A percentile compares a stretch with the other conserved stretches of the same genome.
phyloP scores from a whole-genome alignment of 2,888 invertebrate genomes.

The Ditula angustiorana region DNA sequence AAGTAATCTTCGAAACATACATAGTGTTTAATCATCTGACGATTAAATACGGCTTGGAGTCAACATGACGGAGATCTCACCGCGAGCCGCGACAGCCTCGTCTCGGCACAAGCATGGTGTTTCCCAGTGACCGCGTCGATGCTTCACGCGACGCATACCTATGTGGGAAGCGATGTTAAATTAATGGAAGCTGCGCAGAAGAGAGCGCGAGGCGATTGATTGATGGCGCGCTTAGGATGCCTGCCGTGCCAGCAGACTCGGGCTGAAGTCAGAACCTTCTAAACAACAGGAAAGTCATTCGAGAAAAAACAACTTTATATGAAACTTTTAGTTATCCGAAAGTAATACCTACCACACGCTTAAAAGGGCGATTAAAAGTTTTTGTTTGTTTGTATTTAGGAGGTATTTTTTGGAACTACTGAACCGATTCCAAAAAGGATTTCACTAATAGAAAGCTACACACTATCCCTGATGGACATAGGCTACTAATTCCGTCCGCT shows the following conservation, averaged over 20 bases:
- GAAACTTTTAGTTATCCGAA: neutral
- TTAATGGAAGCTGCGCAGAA: conserved; percentile 7
- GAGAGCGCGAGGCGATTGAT: conserved; percentile 15
- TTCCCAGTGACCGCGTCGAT: neutral
- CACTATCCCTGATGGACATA: too few species aligned
- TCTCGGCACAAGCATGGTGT: neutral
- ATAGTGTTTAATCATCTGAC: too few species aligned
- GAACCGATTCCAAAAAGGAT: too few species aligned
- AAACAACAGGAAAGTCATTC: neutral
- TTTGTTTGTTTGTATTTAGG: too few species aligned
- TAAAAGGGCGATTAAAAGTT: too few species aligned
- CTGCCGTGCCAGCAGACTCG: neutral
- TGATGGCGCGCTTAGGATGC: conserved; percentile 17
- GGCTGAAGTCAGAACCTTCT: neutral
- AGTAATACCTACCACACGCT: too few species aligned
- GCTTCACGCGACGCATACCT: neutral
- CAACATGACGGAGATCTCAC: too few species aligned
- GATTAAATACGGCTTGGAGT: too few species aligned
- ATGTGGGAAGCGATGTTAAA: neutral
- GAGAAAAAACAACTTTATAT: neutral
- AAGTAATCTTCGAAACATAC: conserved; percentile 4
- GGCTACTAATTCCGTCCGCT: too few species aligned
- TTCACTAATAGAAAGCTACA: too few species aligned
- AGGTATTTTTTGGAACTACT: too few species aligned
- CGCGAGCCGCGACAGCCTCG: neutral